Evolutionary conservation across 2,888 invertebrate species (phyloP).

Genomic region (Acheta domesticus): DNA sequence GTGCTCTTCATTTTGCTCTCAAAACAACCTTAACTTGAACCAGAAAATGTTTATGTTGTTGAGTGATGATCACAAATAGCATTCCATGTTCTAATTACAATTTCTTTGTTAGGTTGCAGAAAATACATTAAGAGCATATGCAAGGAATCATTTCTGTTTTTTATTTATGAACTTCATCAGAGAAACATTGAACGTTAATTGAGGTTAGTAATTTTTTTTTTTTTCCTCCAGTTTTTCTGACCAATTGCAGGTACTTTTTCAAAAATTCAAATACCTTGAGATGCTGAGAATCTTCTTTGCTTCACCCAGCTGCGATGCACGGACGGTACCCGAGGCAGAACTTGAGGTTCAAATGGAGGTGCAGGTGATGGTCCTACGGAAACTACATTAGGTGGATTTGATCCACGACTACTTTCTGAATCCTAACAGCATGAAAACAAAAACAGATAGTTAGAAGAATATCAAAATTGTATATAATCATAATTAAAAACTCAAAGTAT

Average conservation of each 20-base stretch:
- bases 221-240: too few relatives aligned
- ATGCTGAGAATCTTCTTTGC: slow-evolving; percentile 26
- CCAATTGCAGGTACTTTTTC: neutral
- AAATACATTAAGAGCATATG: too few relatives aligned
- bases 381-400: slow-evolving; percentile 30
- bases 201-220: too few relatives aligned
- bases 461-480: slow-evolving; percentile 6
- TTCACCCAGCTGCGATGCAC: slow-evolving; percentile 25
- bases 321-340: slow-evolving; percentile 26
- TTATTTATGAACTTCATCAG: too few relatives aligned
- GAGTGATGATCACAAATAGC: too few relatives aligned
- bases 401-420: slow-evolving; percentile 39
- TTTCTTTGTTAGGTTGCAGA: too few relatives aligned
- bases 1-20: too few relatives aligned
- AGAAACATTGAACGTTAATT: too few relatives aligned
- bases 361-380: slow-evolving; percentile 21
- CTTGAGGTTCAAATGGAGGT: slow-evolving; percentile 21
- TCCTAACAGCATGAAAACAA: slow-evolving; percentile 36
- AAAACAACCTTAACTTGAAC: too few relatives aligned
- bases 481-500: neutral
- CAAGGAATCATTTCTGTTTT: too few relatives aligned
- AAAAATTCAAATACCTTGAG: slow-evolving; percentile 19
- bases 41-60: too few relatives aligned
- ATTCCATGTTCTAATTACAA: too few relatives aligned
- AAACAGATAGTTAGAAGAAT: neutral